Evolutionary conservation across 2,888 invertebrate species (phyloP).

Genomic region (Xanthia togata): DNA sequence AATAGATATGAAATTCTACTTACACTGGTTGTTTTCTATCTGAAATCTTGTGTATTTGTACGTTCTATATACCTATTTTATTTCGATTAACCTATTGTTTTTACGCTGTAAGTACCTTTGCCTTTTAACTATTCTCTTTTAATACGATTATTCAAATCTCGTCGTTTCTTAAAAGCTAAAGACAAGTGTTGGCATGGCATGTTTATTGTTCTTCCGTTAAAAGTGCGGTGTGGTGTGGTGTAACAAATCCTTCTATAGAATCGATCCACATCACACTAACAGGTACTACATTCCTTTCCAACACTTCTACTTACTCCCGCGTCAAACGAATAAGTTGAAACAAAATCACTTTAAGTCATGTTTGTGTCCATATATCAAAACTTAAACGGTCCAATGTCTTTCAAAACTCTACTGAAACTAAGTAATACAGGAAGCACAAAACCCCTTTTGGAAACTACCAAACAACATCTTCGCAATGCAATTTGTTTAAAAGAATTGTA

Average conservation of each 20-base stretch:
- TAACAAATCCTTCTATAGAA: background rate
- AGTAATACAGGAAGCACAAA: conserved; percentile 67
- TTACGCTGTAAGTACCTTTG: background rate
- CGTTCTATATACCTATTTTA: background rate
- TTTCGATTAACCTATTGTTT: background rate
- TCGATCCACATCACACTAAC: background rate
- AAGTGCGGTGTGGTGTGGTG: too few species aligned
- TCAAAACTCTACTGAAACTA: conserved; percentile 64
- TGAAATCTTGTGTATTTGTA: background rate
- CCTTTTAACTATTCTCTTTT: background rate
- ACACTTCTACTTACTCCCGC: background rate
- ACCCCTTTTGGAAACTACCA: conserved; percentile 71
- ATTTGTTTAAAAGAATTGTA: conserved; percentile 78
- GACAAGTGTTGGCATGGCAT: too few species aligned
- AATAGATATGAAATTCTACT: background rate
- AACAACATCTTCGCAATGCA: conserved; percentile 77
- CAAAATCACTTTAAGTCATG: conserved; percentile 56
- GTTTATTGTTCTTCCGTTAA: background rate
- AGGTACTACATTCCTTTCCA: background rate
- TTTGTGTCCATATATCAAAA: conserved; percentile 62
- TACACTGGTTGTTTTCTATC: background rate
- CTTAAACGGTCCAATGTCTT: conserved; percentile 65
- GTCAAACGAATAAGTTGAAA: conserved; percentile 27
- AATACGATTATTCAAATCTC: background rate
- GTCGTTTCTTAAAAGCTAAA: background rate